These are phyloP conservation scores for Mesoclemmys tuberculata DNA, from an alignment of 2,113 vertebrate genomes.

Conservation along the genomic window DNA sequence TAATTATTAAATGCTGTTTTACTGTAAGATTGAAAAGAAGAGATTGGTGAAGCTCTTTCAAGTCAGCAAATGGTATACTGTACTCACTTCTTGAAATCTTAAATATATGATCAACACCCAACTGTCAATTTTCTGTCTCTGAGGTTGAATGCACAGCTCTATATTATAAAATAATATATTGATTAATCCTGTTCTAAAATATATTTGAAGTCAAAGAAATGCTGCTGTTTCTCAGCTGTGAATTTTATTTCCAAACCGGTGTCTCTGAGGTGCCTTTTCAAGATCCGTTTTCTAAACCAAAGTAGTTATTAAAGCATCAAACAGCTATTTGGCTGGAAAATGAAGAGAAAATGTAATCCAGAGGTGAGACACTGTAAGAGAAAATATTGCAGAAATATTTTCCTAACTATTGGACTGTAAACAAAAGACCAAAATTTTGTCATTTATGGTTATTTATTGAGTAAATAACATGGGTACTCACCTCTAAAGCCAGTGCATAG, in stretches of 20 bases:
- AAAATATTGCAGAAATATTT: neutral
- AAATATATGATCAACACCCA: rapidly evolving
- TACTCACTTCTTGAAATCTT: neutral
- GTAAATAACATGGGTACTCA: slow-evolving; percentile 62
- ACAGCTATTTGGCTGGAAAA: neutral
- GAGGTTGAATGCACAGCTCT: neutral
- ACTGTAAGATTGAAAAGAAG: neutral
- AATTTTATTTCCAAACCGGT: neutral
- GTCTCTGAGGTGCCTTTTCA: neutral
- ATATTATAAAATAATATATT: neutral
- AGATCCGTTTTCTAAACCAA: neutral
- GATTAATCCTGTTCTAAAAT: slow-evolving; percentile 1
- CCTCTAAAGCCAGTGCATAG: slow-evolving; percentile 54
- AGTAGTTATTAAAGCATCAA: slow-evolving; percentile 4
- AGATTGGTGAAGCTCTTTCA: neutral
- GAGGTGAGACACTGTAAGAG: neutral
- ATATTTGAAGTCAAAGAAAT: neutral
- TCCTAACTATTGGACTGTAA: neutral
- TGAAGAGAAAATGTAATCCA: neutral
- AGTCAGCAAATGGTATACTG: neutral
- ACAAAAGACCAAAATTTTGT: slow-evolving; percentile 21
- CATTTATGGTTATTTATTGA: slow-evolving; percentile 30
- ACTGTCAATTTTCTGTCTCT: neutral
- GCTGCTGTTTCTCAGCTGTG: neutral
- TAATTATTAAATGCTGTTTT: neutral